Base-by-base conservation (phyloP, 2,113 vertebrate species). In the Dromiciops gliroides region DNA sequence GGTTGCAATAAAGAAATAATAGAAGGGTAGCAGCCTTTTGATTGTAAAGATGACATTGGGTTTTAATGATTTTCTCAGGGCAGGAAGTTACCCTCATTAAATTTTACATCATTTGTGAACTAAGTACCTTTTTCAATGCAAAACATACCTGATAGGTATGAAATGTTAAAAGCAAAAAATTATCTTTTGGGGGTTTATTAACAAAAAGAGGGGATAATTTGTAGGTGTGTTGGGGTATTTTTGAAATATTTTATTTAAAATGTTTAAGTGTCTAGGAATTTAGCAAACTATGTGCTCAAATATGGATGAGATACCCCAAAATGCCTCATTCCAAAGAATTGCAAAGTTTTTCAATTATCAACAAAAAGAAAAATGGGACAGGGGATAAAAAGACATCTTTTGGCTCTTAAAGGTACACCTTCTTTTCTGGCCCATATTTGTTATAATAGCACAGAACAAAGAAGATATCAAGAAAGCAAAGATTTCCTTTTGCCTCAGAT, bases 31-130 rank as follows among this genome's bases (percentile, higher is more conserved):
- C 51, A 94, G 91, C 47, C 94, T 97, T 98, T 96, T 96, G 93
- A 95, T 97, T 97, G 90, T 83, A 96, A 90, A 95, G 47, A 97
- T 97, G 96, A 95, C 83, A 93, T 48, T 14, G 31, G 23, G 92
- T 49, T 94, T 95, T 97, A 98, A 97, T 97, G 97, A 97, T 97
- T 98, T 98, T 98, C 96, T 97, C 91, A 97, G 97, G 92, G 93
- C 28, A 60, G 91, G 92, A 93, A 96, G 94, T 96, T 97, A 95
- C 48, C 94, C 60, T 96, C 95, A 95, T 96, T 98, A 97, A 93
- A 95, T 96, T 98, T 98, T 97, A 97, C 12, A 44, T 47, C 48
- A 95, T 97, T 95, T 98, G 89, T 53, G 47, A 96, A 94, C 94
- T 51, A 53, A 97, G 90, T 91, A 94, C 67, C 89, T 97, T 98